These are phyloP conservation scores for Paradisaea rubra DNA, from an alignment of 2,113 vertebrate genomes.

Conservation along the genomic window DNA sequence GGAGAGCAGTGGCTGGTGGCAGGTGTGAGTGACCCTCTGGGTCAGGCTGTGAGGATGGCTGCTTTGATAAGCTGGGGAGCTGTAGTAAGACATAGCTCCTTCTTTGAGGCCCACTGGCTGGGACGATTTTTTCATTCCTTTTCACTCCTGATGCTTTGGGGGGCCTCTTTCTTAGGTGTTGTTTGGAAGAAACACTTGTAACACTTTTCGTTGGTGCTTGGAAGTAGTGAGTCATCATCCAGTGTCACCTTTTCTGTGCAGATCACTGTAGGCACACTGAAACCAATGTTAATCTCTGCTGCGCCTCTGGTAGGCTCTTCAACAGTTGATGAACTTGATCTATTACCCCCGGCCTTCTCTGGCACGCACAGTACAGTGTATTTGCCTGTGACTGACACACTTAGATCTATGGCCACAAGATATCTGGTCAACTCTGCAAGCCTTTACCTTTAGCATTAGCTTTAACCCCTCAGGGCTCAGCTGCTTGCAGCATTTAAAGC, in stretches of 20 bases:
- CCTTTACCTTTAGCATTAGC: constrained; percentile 22
- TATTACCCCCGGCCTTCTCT: neutral
- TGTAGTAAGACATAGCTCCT: neutral
- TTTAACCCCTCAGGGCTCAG: constrained; percentile 36
- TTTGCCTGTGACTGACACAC: neutral
- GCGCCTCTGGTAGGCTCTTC: neutral
- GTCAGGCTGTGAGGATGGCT: neutral
- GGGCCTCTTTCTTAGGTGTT: neutral
- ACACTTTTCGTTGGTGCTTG: neutral
- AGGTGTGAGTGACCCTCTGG: rapidly evolving
- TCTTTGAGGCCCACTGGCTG: neutral
- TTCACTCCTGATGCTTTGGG: neutral
- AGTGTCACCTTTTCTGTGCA: neutral
- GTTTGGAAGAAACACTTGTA: neutral
- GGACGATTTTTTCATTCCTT: neutral
- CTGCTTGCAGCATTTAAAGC: neutral
- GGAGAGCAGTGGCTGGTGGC: rapidly evolving
- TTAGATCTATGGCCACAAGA: neutral
- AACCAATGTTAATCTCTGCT: neutral
- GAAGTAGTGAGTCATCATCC: neutral
- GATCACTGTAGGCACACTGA: neutral
- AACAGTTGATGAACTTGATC: neutral
- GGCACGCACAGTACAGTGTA: rapidly evolving
- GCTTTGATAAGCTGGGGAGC: neutral
- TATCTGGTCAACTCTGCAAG: neutral